These are phyloP conservation scores for Paguma larvata DNA, from an alignment of 2,797 vertebrate genomes.

Conservation along the genomic window DNA sequence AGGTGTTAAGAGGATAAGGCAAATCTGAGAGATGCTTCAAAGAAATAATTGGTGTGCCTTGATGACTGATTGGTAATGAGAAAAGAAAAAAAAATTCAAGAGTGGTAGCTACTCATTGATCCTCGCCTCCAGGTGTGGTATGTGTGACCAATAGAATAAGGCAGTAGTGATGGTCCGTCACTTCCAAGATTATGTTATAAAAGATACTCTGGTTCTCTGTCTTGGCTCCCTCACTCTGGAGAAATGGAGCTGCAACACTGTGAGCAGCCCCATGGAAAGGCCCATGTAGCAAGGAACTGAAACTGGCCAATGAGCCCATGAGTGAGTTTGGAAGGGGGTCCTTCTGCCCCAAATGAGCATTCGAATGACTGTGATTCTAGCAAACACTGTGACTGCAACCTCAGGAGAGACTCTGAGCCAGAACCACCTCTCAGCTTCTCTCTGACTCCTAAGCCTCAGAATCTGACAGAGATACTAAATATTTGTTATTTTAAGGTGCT, in stretches of 20 bases:
- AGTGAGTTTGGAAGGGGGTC: background rate
- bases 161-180: background rate
- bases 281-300: background rate
- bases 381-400: background rate
- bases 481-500: background rate
- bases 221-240: background rate
- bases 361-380: background rate
- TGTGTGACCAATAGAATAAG: background rate
- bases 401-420: background rate
- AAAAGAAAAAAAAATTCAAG: background rate
- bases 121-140: background rate
- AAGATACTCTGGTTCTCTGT: background rate
- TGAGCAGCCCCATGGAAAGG: background rate
- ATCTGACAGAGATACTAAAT: background rate
- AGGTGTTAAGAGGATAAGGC: background rate
- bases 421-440: background rate
- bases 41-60: background rate
- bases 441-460: background rate
- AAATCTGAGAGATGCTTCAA: background rate
- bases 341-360: background rate
- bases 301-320: background rate
- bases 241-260: background rate
- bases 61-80: background rate
- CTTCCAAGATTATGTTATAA: background rate
- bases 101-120: background rate